Conservation (phyloP, 2,797 vertebrate species). For the Myioborus miniatus region DNA sequence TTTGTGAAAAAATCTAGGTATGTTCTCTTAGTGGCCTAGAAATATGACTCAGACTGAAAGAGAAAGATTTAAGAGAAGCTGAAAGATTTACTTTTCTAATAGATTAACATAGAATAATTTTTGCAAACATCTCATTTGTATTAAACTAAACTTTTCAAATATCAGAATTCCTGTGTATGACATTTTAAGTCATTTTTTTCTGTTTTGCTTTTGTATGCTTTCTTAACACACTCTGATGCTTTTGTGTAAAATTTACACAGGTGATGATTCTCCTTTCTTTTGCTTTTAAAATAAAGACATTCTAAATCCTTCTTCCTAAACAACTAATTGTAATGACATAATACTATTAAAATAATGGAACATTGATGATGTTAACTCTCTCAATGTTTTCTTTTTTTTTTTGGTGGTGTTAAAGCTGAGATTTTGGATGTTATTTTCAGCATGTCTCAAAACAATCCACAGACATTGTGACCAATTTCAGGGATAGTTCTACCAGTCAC, state of each 20-base stretch:
- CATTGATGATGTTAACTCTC: not conserved
- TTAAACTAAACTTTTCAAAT: not conserved
- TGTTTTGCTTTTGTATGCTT: not conserved
- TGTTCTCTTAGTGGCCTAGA: not conserved
- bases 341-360: not conserved
- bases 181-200: not conserved
- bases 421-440: not conserved
- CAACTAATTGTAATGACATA: not conserved
- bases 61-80: not conserved
- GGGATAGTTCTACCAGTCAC: not conserved
- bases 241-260: not conserved
- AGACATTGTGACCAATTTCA: not conserved
- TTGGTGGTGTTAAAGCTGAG: not conserved
- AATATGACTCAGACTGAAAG: not conserved
- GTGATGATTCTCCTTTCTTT: not conserved
- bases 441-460: not conserved
- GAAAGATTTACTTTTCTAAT: not conserved
- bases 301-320: not conserved
- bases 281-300: not conserved
- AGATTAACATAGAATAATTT: not conserved
- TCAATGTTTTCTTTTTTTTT: not conserved
- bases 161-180: not conserved
- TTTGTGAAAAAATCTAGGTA: not conserved
- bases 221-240: not conserved
- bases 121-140: not conserved